Base-by-base conservation (phyloP, 2,888 invertebrate genomes). In the Diploptera punctata region DNA sequence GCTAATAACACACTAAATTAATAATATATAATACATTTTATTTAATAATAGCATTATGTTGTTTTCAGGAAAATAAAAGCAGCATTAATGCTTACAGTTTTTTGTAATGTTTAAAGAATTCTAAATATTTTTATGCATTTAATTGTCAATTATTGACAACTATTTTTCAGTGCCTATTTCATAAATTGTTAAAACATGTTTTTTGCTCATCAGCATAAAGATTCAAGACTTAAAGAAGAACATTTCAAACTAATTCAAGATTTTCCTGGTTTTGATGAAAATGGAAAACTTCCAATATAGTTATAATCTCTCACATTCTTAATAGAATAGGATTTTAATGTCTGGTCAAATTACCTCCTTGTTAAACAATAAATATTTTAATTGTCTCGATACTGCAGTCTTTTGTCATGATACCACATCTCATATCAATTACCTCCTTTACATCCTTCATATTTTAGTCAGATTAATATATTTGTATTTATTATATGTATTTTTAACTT, bases 121-220 rank as follows among this genome's bases (percentile, higher is more conserved):
- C 49, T 26, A 26, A 60, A 60, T 60, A 43, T 43, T 69, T 69
- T 57, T 69, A 44, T 69, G 44, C 21, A 69, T 44, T 69, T 10
- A 49, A 57, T 69, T 24, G 26, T 65, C 26, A 2, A n/a, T 65
- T 47, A 24, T 44, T 47, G 29, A 47, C n/a, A 19, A n/a, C 47
- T 65, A 44, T 44, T 18, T 44, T 44, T 57, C 29, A 57, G 57
- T 57, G 31, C 57, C 57, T 57, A 29, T 13, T 57, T 57, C n/a
- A 16, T 57, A 24, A 29, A 57, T 29, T 57, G 29, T 29, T 31
- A n/a, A n/a, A n/a, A n/a, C n/a, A n/a, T n/a, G n/a, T n/a, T n/a
- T n/a, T n/a, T n/a, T n/a, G n/a, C n/a, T n/a, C n/a, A n/a, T n/a
- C n/a, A n/a, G n/a, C n/a, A n/a, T n/a, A n/a, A n/a, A n/a, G n/a